Evolutionary conservation across 2,797 vertebrate genomes (phyloP).

Genomic region (Spinibarbus caldwelli): DNA sequence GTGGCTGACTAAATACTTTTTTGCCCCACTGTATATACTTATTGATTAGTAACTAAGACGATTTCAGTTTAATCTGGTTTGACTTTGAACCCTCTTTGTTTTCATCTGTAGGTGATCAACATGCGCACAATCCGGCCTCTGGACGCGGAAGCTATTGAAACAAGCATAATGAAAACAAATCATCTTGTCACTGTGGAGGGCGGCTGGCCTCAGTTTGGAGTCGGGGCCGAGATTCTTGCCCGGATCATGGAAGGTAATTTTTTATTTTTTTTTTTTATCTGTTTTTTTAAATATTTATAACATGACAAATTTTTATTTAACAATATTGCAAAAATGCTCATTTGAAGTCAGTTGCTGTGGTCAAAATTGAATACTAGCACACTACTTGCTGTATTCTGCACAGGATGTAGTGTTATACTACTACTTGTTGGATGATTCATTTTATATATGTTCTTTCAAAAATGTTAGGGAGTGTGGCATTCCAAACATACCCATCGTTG

Average conservation of each 20-base stretch:
- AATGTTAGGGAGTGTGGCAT: not conserved
- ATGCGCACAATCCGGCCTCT: constrained; percentile 90
- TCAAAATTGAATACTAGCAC: not conserved
- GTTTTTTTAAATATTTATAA: no score
- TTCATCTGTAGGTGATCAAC: constrained; percentile 86
- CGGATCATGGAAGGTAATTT: constrained; percentile 93
- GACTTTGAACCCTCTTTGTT: not conserved
- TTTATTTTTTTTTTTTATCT: not conserved
- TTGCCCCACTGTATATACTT: no score
- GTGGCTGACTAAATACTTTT: no score
- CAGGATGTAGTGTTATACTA: no score
- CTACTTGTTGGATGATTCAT: not conserved
- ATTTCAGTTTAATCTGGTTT: not conserved
- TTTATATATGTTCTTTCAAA: not conserved
- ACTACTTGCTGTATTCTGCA: not conserved
- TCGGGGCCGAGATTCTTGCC: constrained; percentile 96
- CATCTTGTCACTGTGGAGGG: constrained; percentile 95
- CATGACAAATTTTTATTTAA: not conserved
- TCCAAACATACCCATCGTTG: not conserved
- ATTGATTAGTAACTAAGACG: not conserved
- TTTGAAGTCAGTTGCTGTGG: not conserved
- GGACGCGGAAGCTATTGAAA: constrained; percentile 88
- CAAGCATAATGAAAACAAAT: constrained; percentile 94
- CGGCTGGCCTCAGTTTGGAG: constrained; percentile 96
- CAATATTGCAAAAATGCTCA: not conserved